Evolutionary conservation across 2,113 vertebrate genomes (phyloP), one percentile per base, ranked within the genome.

Genomic region (Pao palembangensis): DNA sequence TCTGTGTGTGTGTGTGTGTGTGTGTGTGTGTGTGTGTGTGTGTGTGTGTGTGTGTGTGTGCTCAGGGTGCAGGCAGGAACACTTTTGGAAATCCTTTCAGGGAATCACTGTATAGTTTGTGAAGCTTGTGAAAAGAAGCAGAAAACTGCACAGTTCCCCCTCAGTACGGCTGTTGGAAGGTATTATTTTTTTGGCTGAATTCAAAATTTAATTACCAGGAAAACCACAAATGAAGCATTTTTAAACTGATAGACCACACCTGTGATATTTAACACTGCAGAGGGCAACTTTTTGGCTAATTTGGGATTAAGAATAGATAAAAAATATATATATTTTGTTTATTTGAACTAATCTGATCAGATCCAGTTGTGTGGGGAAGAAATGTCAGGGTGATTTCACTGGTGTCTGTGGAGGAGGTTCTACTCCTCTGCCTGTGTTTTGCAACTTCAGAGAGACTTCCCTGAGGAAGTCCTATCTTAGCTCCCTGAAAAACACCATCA

Each of bases 11-110:
- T 62, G 42, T 61, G 41, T 61, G 31, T 16, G 28, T 48, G 58
- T 62, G 42, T 53, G 49, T 42, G 43, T 70, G 46, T 56, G 51
- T 53, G 64, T 50, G 61, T 63, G 57, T 66, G 16, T 43, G 47
- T 49, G 58, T 58, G 58, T 43, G 20, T 56, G 53, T 50, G 25
- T 51, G 61, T 64, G 58, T 7, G 25, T 17, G 31, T 2, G 25
- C 21, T 55, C 20, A 48, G 55, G 28, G 28, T 49, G 48, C 43
- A 44, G 68, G 66, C 47, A 79, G 53, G 49, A 55, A 69, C 57
- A 34, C 71, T 78, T 78, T 69, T 69, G 69, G 84, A 71, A 76
- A 64, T 76, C 65, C 69, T 81, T 68, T 67, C 67, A 67, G 58
- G 66, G 55, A 82, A 77, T 72, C 58, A 71, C 5, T 80, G 79